phyloP scores from a whole-genome alignment of 2,888 invertebrate genomes.

The Diadegma fenestrale region DNA sequence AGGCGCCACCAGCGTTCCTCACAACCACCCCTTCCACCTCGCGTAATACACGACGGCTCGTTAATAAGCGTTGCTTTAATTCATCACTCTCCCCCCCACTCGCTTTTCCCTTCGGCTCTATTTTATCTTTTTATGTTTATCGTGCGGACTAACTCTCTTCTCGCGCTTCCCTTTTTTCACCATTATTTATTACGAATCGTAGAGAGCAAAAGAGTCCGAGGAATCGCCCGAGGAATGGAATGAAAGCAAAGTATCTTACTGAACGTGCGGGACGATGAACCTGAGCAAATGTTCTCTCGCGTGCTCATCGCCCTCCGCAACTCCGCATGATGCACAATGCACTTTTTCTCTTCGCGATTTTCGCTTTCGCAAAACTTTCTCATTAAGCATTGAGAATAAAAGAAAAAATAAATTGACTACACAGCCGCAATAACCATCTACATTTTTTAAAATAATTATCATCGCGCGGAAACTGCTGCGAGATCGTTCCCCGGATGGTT shows the following conservation, averaged over 20 bases:
- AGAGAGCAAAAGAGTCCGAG: conserved; percentile 19
- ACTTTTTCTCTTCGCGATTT: not conserved
- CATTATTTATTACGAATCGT: conserved; percentile 48
- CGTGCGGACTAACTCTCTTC: conserved; percentile 23
- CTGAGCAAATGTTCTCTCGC: conserved; percentile 17
- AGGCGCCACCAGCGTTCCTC: conserved; percentile 51
- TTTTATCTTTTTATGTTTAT: conserved; percentile 52
- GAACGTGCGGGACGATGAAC: conserved; percentile 16
- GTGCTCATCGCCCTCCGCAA: conserved; percentile 6
- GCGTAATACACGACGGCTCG: conserved; percentile 60
- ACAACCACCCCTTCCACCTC: conserved; percentile 16
- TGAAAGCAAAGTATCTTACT: conserved; percentile 34
- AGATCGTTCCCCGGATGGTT: not conserved
- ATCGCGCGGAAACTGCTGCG: not conserved
- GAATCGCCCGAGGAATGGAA: conserved; percentile 32
- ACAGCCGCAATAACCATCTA: conserved; percentile 3
- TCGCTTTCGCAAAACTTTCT: not conserved
- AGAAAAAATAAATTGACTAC: not conserved
- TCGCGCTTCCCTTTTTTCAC: conserved; percentile 6
- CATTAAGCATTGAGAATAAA: not conserved
- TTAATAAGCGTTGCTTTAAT: conserved; percentile 61
- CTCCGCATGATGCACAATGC: not conserved
- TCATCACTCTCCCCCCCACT: conserved; percentile 35
- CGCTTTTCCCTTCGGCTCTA: not conserved
- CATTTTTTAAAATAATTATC: not conserved